Evolutionary conservation across 2,888 invertebrate species (phyloP).

Genomic region (Didymodactylos carnosus): DNA sequence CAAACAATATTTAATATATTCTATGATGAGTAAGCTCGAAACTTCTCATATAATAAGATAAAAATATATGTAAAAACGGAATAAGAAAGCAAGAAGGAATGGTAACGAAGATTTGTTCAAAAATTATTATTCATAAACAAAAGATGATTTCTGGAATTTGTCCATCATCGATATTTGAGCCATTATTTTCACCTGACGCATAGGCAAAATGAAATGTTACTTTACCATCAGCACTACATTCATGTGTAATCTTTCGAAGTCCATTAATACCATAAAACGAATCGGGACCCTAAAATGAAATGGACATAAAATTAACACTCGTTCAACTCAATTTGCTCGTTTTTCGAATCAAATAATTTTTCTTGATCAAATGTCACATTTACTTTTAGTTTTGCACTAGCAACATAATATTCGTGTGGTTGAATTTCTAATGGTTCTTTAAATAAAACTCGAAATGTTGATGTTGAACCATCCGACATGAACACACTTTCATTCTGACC

Average conservation of each 20-base stretch:
- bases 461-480: conserved; percentile 55
- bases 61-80: too few relatives aligned
- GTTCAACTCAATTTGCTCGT: neutral
- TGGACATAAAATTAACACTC: neutral
- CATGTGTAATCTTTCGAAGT: conserved; percentile 51
- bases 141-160: conserved; percentile 70
- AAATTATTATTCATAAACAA: neutral
- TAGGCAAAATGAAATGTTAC: conserved; percentile 60
- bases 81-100: too few relatives aligned
- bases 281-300: conserved; percentile 56
- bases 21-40: too few relatives aligned
- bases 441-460: conserved; percentile 59
- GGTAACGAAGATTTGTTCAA: too few relatives aligned
- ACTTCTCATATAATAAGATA: too few relatives aligned
- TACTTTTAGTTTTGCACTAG: conserved; percentile 57
- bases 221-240: conserved; percentile 45
- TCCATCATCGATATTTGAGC: conserved; percentile 64
- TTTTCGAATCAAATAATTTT: neutral
- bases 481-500: conserved; percentile 56
- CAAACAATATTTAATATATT: too few relatives aligned
- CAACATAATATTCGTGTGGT: conserved; percentile 57
- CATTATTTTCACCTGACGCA: conserved; percentile 58
- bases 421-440: conserved; percentile 61
- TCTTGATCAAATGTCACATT: conserved; percentile 13
- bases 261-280: conserved; percentile 67